A percentile compares a stretch with the other conserved stretches of the same genome.
Evolutionary conservation across 1,140 invertebrate genomes (phyloP).

Genomic region (Bombyx mori): ASM3026992v2 NC_085111.1:9692501-9693000

Average conservation of each 20-base stretch:
- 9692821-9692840: neutral
- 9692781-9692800: too few relatives aligned
- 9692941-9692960: slow-evolving; percentile 62
- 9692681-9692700: too few relatives aligned
- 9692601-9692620: too few relatives aligned
- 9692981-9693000: slow-evolving; percentile 58
- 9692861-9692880: slow-evolving; percentile 33
- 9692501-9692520: slow-evolving; percentile 48
- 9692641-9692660: too few relatives aligned
- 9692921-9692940: slow-evolving; percentile 66
- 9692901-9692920: slow-evolving; percentile 63
- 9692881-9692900: slow-evolving; percentile 56
- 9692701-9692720: too few relatives aligned
- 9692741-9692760: too few relatives aligned
- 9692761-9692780: too few relatives aligned
- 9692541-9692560: slow-evolving; percentile 45
- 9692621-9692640: too few relatives aligned
- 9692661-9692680: too few relatives aligned
- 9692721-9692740: too few relatives aligned
- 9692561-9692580: slow-evolving; percentile 41
- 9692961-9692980: slow-evolving; percentile 61
- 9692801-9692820: too few relatives aligned
- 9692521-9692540: slow-evolving; percentile 51
- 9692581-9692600: slow-evolving; percentile 12
- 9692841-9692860: slow-evolving; percentile 38